Conservation (phyloP, 2,888 invertebrate genomes). For the Alloscopus bannaensis region DNA sequence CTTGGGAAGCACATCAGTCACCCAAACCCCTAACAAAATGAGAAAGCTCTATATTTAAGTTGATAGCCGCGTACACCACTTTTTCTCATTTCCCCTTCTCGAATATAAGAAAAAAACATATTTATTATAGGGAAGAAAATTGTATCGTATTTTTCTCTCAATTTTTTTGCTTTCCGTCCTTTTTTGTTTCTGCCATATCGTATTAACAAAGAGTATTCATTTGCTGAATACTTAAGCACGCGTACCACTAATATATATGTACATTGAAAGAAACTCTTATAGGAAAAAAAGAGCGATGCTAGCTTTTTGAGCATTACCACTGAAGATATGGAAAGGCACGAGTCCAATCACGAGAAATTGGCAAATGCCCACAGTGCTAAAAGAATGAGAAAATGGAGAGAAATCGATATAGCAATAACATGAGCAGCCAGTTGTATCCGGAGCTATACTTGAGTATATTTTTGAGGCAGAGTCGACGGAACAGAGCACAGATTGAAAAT, state of each 20-base stretch:
- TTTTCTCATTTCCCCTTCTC: too few relatives aligned
- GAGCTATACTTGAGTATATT: too few relatives aligned
- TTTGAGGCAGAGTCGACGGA: background rate
- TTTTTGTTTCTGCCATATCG: constrained; percentile 46
- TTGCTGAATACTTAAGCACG: constrained; percentile 13
- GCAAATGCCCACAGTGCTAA: constrained; percentile 35
- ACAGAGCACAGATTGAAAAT: constrained; percentile 12
- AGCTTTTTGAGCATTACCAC: constrained; percentile 23
- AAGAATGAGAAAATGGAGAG: constrained; percentile 1
- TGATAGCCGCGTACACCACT: too few relatives aligned
- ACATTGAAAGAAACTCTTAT: too few relatives aligned
- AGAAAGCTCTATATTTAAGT: too few relatives aligned
- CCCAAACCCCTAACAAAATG: too few relatives aligned
- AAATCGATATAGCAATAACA: constrained; percentile 33
- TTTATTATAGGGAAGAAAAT: too few relatives aligned
- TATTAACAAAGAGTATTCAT: constrained; percentile 54
- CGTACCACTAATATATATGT: too few relatives aligned
- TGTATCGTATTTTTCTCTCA: too few relatives aligned
- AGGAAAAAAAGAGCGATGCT: constrained; percentile 5
- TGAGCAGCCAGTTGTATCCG: background rate
- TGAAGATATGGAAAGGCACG: constrained; percentile 36
- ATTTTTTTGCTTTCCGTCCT: background rate
- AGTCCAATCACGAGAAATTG: constrained; percentile 56
- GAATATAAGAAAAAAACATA: too few relatives aligned
- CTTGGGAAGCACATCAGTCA: too few relatives aligned